Base-by-base conservation (phyloP, 2,888 invertebrate species). In the Abscondita cerata region DNA sequence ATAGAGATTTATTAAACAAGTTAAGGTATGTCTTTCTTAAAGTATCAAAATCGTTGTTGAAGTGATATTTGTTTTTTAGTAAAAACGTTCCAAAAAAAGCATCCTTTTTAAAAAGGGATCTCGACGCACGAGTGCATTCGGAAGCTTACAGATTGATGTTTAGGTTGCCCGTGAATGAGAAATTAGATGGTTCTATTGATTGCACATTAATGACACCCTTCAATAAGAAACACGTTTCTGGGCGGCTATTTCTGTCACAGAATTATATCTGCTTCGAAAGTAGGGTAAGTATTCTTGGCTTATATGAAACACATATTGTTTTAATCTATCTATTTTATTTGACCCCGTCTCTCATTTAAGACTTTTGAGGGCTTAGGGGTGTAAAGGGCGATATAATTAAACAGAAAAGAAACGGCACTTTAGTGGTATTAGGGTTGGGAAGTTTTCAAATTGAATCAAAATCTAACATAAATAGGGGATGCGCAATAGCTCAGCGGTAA, bases 221-320 rank as follows among this genome's bases (percentile, higher is more conserved):
- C 78, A 92, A 95, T 76, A 96, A 96, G 78, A 88, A 89, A 68
- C 91, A 93, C 76, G 92, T 93, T 58, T 87, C 89, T 83, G 98
- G 98, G 12, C 86, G 90, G 68, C 83, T 99, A 73, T 98, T 92
- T 80, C 82, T 99, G 50, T 98, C 98, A 0, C 91, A 92, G 75
- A 96, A 94, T 82, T 99, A 95, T 79, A 86, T 98, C 73, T 98
- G 98, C 80, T 99, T 98, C 78, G 92, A 93, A 76, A 98, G 98
- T 81, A 88, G 93, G 83, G 96, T 97, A 77, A 85, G 85, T 25
- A 25, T 2, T n/a, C n/a, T n/a, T n/a, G n/a, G n/a, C n/a, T n/a
- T n/a, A n/a, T n/a, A n/a, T n/a, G n/a, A n/a, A n/a, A n/a, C n/a
- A n/a, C n/a, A n/a, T n/a, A n/a, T n/a, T n/a, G n/a, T n/a, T n/a